These are phyloP conservation scores for Hylaeus volcanicus DNA, from an alignment of 1,140 invertebrate genomes.

Conservation along the genomic window DNA sequence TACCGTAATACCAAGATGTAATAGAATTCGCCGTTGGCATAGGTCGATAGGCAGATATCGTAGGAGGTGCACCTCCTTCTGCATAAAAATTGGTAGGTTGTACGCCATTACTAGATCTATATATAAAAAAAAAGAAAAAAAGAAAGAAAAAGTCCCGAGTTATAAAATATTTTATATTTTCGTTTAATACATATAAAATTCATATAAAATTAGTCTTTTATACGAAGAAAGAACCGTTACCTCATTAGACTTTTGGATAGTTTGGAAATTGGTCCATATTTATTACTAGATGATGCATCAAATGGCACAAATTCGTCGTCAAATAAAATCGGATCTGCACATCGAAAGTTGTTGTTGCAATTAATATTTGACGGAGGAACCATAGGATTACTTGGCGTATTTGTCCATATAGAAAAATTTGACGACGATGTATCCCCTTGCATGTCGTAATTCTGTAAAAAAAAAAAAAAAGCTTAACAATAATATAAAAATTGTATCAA, in stretches of 20 bases:
- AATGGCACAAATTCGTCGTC: conserved; percentile 84
- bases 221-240: conserved; percentile 47
- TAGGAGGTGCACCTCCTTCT: conserved; percentile 74
- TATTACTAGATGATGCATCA: conserved; percentile 86
- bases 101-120: conserved; percentile 71
- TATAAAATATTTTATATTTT: background rate
- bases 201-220: background rate
- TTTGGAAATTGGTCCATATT: conserved; percentile 91
- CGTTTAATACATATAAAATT: background rate
- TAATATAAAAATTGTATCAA: background rate
- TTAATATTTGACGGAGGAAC: conserved; percentile 73
- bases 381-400: conserved; percentile 72
- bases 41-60: conserved; percentile 79
- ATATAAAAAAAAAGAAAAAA: too few species aligned
- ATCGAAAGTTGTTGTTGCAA: conserved; percentile 82
- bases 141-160: background rate
- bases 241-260: conserved; percentile 81
- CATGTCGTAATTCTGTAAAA: conserved; percentile 73
- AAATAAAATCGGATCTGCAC: conserved; percentile 84
- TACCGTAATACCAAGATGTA: conserved; percentile 80
- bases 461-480: conserved; percentile 1
- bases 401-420: conserved; percentile 79
- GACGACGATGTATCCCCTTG: conserved; percentile 76
- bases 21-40: conserved; percentile 82
- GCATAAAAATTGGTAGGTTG: conserved; percentile 76